Conservation (phyloP, 1,140 invertebrate genomes). For the Sinonovacula constricta region DNA sequence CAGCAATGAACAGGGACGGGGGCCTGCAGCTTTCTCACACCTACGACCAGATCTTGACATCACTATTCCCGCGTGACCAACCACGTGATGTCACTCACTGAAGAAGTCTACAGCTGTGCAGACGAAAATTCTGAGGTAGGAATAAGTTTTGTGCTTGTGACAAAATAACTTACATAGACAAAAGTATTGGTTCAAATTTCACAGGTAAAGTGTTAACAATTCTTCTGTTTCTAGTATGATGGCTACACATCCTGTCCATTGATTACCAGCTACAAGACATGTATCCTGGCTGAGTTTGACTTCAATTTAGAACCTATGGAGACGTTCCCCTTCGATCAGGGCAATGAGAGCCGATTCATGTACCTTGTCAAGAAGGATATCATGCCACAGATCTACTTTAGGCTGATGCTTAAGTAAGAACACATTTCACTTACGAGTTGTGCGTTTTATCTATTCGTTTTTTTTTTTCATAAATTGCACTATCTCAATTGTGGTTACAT, state of each 20-base stretch:
- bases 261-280: slow-evolving; percentile 88
- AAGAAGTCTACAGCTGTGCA: no score
- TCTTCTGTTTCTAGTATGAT: slow-evolving; percentile 83
- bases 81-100: no score
- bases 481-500: not conserved
- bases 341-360: slow-evolving; percentile 87
- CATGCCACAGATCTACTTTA: slow-evolving; percentile 96
- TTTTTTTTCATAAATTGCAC: not conserved
- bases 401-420: slow-evolving; percentile 88
- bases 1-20: no score
- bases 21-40: no score
- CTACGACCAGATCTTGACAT: no score
- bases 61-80: no score
- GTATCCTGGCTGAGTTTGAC: slow-evolving; percentile 97
- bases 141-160: no score
- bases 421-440: not conserved
- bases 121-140: no score
- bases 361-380: slow-evolving; percentile 93
- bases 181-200: not conserved
- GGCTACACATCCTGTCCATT: slow-evolving; percentile 98
- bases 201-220: not conserved
- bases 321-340: slow-evolving; percentile 95
- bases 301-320: slow-evolving; percentile 92
- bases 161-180: no score
- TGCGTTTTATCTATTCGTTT: no score